Evolutionary conservation across 2,113 vertebrate genomes (phyloP).

Genomic region (Todiramphus chloris): DNA sequence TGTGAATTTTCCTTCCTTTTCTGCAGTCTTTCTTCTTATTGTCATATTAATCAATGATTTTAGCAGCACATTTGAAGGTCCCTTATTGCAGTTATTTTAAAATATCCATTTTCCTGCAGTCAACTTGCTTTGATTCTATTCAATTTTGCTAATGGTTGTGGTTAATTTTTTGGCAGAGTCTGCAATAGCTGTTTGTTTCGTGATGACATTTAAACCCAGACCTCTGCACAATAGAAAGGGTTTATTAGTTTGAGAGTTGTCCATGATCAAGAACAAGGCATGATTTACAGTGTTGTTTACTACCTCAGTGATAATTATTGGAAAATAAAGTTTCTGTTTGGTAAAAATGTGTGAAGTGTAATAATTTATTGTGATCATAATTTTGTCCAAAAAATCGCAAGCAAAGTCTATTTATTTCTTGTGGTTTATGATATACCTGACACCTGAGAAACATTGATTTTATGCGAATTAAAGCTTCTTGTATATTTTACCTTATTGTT

Average conservation of each 20-base stretch:
- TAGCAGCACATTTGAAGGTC: neutral
- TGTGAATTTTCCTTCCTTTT: neutral
- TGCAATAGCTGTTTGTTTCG: neutral
- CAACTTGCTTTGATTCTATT: neutral
- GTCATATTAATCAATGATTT: neutral
- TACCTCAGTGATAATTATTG: neutral
- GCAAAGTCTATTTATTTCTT: neutral
- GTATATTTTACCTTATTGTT: neutral
- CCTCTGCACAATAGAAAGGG: neutral
- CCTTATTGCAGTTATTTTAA: neutral
- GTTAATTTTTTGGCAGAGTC: constrained; percentile 20
- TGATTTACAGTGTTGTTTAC: constrained; percentile 13
- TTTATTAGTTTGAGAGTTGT: neutral
- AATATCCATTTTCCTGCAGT: neutral
- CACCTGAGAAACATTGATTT: neutral
- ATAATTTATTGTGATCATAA: neutral
- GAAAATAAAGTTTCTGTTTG: neutral
- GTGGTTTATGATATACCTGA: neutral
- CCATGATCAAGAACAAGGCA: neutral
- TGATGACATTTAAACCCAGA: neutral
- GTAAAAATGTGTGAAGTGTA: neutral
- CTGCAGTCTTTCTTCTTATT: neutral
- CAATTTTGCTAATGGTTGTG: neutral
- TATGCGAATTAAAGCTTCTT: neutral
- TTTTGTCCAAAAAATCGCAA: neutral